phyloP scores from a whole-genome alignment of 2,113 vertebrate genomes.

The Pterocles burchelli region DNA sequence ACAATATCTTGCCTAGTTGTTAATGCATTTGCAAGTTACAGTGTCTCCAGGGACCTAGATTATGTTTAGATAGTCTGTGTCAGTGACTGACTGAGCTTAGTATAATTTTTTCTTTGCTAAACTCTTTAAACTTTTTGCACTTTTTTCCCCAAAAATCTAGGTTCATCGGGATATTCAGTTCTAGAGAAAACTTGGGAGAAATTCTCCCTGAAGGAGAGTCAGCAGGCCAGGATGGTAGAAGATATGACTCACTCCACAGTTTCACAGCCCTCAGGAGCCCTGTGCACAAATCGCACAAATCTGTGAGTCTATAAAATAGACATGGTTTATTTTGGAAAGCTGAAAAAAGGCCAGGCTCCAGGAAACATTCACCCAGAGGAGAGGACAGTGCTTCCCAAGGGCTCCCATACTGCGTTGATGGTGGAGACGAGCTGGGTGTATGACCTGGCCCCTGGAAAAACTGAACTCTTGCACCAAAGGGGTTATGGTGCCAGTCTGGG shows the following conservation, averaged over 20 bases:
- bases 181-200: background rate
- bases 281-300: background rate
- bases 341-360: background rate
- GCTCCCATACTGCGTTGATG: fast-evolving
- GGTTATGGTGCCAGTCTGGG: background rate
- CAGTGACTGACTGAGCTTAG: background rate
- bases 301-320: background rate
- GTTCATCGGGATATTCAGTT: background rate
- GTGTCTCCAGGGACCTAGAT: background rate
- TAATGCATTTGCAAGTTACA: background rate
- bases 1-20: background rate
- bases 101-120: background rate
- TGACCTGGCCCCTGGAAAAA: background rate
- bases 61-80: background rate
- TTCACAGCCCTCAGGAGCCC: background rate
- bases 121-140: background rate
- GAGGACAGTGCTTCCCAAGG: background rate
- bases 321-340: background rate
- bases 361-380: background rate
- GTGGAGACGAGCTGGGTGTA: background rate
- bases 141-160: background rate
- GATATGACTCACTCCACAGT: background rate
- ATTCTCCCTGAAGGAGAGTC: background rate
- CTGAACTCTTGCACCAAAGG: background rate
- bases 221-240: background rate